These are phyloP conservation scores for Heliconius ismenius DNA, from an alignment of 2,888 invertebrate species.

Conservation along the genomic window DNA sequence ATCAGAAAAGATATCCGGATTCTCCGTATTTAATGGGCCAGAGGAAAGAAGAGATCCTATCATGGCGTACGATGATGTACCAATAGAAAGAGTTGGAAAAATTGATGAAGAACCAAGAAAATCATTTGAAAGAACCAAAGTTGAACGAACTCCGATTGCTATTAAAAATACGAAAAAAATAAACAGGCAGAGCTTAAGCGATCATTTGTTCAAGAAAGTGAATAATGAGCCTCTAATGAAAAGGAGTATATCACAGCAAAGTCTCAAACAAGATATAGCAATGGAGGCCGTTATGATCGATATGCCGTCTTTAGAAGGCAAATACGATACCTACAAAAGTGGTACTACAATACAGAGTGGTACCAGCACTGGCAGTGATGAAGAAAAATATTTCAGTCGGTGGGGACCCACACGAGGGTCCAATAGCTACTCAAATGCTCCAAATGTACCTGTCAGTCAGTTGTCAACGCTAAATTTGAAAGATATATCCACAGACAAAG, in stretches of 20 bases:
- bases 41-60: constrained; percentile 65
- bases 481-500: constrained; percentile 53
- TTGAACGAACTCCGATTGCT: constrained; percentile 38
- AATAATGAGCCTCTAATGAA: constrained; percentile 53
- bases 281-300: constrained; percentile 75
- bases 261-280: constrained; percentile 68
- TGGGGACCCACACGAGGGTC: constrained; percentile 80
- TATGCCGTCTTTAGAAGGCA: constrained; percentile 58
- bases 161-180: constrained; percentile 49
- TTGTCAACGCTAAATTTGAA: constrained; percentile 69
- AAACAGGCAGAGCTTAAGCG: constrained; percentile 66
- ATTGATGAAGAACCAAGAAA: constrained; percentile 56
- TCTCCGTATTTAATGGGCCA: constrained; percentile 66
- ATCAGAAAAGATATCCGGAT: constrained; percentile 73
- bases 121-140: constrained; percentile 49
- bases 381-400: constrained; percentile 60
- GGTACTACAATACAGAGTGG: constrained; percentile 50
- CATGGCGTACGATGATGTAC: constrained; percentile 65
- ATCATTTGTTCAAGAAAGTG: constrained; percentile 55
- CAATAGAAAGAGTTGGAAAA: constrained; percentile 38
- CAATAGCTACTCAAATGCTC: constrained; percentile 68
- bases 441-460: constrained; percentile 66
- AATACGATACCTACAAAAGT: constrained; percentile 60
- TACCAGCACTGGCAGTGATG: constrained; percentile 48
- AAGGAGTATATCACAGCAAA: constrained; percentile 69